Base-by-base conservation (phyloP, 2,113 vertebrate genomes). In the Morone saxatilis region DNA sequence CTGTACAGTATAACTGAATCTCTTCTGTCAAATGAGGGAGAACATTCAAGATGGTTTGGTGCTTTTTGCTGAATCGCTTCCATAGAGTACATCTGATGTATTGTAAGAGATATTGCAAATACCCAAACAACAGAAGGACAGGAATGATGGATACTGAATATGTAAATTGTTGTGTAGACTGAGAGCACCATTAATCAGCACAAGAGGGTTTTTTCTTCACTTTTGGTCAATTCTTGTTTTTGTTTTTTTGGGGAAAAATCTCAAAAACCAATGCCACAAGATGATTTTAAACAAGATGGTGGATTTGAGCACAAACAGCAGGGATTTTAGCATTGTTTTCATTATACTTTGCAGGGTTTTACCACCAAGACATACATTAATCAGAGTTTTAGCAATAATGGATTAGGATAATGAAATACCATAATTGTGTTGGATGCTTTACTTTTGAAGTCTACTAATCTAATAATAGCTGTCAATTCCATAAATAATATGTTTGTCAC, bases 41-140 rank as follows among this genome's bases (percentile, higher is more conserved):
- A 57, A 57, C 14, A 14, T 60, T 72, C 10, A 60, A 25, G 56
- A 56, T 68, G 51, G 38, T 54, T 57, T 76, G 20, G 10, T 62
- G 40, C 13, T 75, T 57, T 82, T 14, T 3, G 0, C 60, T 79
- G 71, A 45, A 79, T 59, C 63, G 40, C n/a, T 50, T 71, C 50
- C 73, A 70, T 56, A 22, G n/a, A 60, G 57, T 60, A 17, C 19
- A 47, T 76, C 40, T 80, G 25, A 43, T 80, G 12, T 38, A 62
- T 60, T 31, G 38, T 41, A 54, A 20, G 17, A 59, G 68, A 85
- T 71, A 67, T n/a, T 76, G 38, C 20, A 83, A 36, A 68, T 56
- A 67, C 67, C 41, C 70, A 25, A 71, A 71, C 51, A 85, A 71
- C 74, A 78, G 60, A 78, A 50, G 63, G 63, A 81, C 4, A 57